Conservation (phyloP, 1,140 invertebrate genomes). For the Drosophila nannoptera region DNA sequence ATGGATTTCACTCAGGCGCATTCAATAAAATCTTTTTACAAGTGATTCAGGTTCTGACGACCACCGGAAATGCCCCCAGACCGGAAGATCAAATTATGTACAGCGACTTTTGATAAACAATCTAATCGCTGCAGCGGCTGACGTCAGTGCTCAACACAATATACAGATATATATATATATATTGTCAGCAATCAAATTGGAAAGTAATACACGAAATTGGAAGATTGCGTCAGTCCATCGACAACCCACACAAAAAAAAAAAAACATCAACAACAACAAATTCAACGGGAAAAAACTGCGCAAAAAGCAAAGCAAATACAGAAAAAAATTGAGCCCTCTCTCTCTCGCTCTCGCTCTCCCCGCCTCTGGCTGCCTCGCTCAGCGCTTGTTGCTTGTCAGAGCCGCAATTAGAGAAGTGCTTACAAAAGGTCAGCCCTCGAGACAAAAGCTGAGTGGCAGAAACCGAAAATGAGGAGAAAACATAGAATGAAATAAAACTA, state of each 20-base stretch:
- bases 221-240: conserved; percentile 58
- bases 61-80: conserved; percentile 51
- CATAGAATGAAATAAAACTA: conserved; percentile 37
- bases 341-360: conserved; percentile 18
- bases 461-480: conserved; percentile 25
- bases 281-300: conserved; percentile 44
- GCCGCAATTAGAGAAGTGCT: conserved; percentile 70
- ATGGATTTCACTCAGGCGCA: conserved; percentile 17
- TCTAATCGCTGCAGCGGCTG: conserved; percentile 31
- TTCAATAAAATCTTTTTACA: conserved; percentile 57
- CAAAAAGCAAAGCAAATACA: conserved; percentile 47
- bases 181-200: conserved; percentile 43
- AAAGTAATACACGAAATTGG: conserved; percentile 47
- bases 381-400: conserved; percentile 29
- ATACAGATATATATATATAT: not conserved
- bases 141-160: conserved; percentile 26
- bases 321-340: conserved; percentile 45
- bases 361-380: not conserved
- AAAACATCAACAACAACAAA: conserved; percentile 39
- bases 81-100: conserved; percentile 32
- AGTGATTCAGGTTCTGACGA: not conserved
- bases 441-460: conserved; percentile 40
- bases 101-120: conserved; percentile 5
- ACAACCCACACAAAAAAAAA: conserved; percentile 45
- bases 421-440: conserved; percentile 69